Percentiles rank a stretch among this genome's conserved stretches.
Evolutionary conservation across 2,797 vertebrate genomes (phyloP).

Genomic region (Percopsis omiscomaycus): DNA sequence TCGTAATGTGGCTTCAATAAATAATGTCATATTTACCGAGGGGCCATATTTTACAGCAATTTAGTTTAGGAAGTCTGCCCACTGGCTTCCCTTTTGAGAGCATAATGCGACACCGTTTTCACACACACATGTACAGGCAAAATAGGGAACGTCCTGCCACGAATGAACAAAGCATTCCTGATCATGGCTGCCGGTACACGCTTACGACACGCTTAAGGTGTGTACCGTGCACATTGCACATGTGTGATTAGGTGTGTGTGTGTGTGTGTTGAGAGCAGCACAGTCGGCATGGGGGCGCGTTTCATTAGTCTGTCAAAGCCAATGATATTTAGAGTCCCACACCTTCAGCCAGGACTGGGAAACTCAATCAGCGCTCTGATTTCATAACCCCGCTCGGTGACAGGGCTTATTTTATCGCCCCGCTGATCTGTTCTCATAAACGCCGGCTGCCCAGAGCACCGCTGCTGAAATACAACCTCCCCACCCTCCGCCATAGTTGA

Average conservation of each 20-base stretch:
- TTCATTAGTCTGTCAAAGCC: slow-evolving; percentile 81
- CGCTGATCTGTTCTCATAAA: slow-evolving; percentile 82
- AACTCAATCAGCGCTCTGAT: slow-evolving; percentile 85
- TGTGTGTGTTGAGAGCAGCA: slow-evolving; percentile 44
- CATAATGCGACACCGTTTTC: slow-evolving; percentile 46
- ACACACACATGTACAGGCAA: slow-evolving; percentile 38
- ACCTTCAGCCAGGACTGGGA: slow-evolving; percentile 67
- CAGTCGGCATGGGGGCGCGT: slow-evolving; percentile 55
- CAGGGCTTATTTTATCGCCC: slow-evolving; percentile 85
- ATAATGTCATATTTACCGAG: slow-evolving; percentile 70
- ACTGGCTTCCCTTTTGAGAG: slow-evolving; percentile 27
- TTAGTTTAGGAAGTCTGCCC: slow-evolving; percentile 47
- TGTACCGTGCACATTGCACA: slow-evolving; percentile 15
- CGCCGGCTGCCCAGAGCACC: slow-evolving; percentile 53
- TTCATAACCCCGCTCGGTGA: slow-evolving; percentile 88
- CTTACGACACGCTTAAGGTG: background rate
- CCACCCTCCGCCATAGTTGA: slow-evolving; percentile 58
- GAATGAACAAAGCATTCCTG: slow-evolving; percentile 8
- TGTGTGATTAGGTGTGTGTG: slow-evolving; percentile 6
- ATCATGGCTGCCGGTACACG: slow-evolving; percentile 23
- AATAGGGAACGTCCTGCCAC: slow-evolving; percentile 41
- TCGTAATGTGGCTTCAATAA: slow-evolving; percentile 70
- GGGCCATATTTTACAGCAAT: slow-evolving; percentile 68
- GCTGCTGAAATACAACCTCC: slow-evolving; percentile 67
- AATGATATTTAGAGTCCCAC: slow-evolving; percentile 78